Conservation (phyloP, 2,888 invertebrate genomes). For the Acrobasis repandana region DNA sequence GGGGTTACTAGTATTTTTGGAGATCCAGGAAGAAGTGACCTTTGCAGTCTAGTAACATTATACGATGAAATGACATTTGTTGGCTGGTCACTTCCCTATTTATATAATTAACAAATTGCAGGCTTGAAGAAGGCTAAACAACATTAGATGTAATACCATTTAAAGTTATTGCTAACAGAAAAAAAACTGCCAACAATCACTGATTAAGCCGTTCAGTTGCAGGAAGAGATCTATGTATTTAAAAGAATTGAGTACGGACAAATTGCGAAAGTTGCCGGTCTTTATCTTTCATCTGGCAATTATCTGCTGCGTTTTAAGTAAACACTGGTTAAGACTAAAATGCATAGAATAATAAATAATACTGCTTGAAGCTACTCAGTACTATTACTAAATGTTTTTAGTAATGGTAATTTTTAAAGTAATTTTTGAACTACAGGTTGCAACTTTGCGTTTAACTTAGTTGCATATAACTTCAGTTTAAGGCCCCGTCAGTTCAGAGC, state of each 20-base stretch:
- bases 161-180: neutral
- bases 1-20: too few species aligned
- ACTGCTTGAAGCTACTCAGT: too few species aligned
- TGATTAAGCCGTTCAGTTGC: neutral
- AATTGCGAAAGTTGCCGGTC: neutral
- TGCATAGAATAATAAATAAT: neutral
- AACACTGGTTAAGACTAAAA: neutral
- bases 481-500: too few species aligned
- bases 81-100: neutral
- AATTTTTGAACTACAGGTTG: too few species aligned
- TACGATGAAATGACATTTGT: neutral
- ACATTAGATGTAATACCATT: neutral
- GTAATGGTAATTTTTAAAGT: too few species aligned
- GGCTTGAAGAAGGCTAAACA: neutral
- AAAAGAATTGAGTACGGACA: neutral
- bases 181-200: neutral
- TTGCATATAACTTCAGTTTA: too few species aligned
- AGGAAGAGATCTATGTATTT: neutral
- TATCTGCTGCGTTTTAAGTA: neutral
- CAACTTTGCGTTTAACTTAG: too few species aligned
- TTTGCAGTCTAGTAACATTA: neutral
- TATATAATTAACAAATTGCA: neutral
- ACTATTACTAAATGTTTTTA: too few species aligned
- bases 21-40: too few species aligned
- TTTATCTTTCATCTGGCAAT: neutral